Base-by-base conservation (phyloP, 30 jellyfish, hydroid and myxozoan genomes). In the Aurelia aurita region DNA sequence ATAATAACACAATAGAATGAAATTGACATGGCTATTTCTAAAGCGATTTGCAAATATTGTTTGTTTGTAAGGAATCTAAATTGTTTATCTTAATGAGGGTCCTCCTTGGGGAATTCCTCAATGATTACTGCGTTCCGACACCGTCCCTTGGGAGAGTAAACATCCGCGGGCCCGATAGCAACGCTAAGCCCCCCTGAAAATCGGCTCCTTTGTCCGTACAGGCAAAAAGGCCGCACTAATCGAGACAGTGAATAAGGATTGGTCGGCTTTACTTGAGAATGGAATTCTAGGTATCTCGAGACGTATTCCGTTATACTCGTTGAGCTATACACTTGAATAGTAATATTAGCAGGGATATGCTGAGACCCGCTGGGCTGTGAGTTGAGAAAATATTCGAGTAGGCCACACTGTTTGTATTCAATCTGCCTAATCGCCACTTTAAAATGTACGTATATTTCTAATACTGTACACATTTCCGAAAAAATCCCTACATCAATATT, bases 251-350 rank as follows among this genome's bases (percentile, higher is more conserved):
- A 54, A 16, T 68, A 26, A 16, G 13, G 59, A 22, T 32, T 43
- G 49, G 20, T 34, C 27, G 27, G 60, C 23, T 55, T 60, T 28
- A 15, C 51, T 39, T 39, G 16, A 39, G 51, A 39, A 39, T 55
- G 87, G 87, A 76, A 76, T 76, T 34, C 87, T n/a, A 58, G 44
- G 18, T 76, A 76, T 76, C 87, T 76, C n/a, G 87, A 76, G 87
- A 76, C 13, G 34, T 76, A 58, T 58, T 58, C 87, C 87, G 77
- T 58, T 76, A 76, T 76, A 32, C 77, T 20, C 77, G 1, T 39
- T 39, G 51, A 39, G 51, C 51, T 39, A 15, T 39, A 6, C 51
- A 62, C 67, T 58, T 76, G 74, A 76, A 32, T 76, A 61, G 66
- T 14, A 31, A 76, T 29, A 29, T 55, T 58, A 44, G 45, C 20